phyloP scores from a whole-genome alignment of 92 coral and sea anemone species.

The Paragorgia papillata region DNA sequence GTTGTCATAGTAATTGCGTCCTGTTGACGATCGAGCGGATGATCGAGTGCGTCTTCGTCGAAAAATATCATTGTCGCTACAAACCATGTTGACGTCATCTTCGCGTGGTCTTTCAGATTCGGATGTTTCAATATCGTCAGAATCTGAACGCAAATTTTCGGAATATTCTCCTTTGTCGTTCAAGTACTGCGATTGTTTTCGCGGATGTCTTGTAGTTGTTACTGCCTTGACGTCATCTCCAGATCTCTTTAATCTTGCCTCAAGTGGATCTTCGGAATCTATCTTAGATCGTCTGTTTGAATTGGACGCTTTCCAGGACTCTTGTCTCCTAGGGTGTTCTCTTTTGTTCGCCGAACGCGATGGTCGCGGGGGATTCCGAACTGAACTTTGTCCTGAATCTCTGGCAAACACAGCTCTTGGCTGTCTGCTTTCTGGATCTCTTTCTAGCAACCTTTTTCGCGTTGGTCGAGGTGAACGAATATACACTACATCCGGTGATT shows the following conservation, averaged over 20 bases:
- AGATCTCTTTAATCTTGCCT: not conserved
- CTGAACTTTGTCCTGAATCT: too few relatives aligned
- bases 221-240: not conserved
- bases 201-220: not conserved
- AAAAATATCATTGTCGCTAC: conserved; percentile 22
- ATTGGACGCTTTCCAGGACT: not conserved
- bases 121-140: not conserved
- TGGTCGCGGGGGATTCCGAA: too few relatives aligned
- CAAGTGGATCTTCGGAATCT: too few relatives aligned
- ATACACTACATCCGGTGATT: too few relatives aligned
- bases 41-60: not conserved
- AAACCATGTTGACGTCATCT: not conserved
- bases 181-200: not conserved
- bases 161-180: too few relatives aligned
- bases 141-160: not conserved
- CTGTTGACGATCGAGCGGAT: not conserved
- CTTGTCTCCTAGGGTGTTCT: too few relatives aligned
- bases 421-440: too few relatives aligned
- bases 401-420: too few relatives aligned
- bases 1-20: not conserved
- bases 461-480: too few relatives aligned
- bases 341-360: too few relatives aligned
- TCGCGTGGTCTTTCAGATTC: not conserved
- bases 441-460: too few relatives aligned
- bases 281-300: not conserved